Base-by-base conservation (phyloP, 23 tunicate species). In the Botrylloides violaceus region DNA sequence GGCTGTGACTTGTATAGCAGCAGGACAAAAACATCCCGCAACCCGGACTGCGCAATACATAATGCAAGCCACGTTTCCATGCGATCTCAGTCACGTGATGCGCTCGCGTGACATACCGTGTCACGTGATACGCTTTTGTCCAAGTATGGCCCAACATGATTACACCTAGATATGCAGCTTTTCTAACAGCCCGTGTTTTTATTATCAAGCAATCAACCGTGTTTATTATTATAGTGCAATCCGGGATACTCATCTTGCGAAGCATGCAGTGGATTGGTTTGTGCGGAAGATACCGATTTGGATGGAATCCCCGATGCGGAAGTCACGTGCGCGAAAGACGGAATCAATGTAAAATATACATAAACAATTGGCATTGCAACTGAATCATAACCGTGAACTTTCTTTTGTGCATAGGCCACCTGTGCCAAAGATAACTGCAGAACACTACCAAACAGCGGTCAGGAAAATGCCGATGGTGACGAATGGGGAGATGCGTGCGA, bases 401-500 rank as follows among this genome's bases (percentile, higher is more conserved):
- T 23, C 6, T 68, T 25, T 68, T 43, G 29, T 19, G 36, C 36
- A 26, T 57, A 84, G 87, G 49, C 71, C 36, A 76, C 73, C 3
- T 81, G 86, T 43, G 32, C 43, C 27, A 64, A 29, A 24, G 96
- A 88, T 61, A 88, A 88, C 60, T 88, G 96, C 61, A 56, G 34
- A 5, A 38, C 9, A 25, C 20, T 77, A 18, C 96, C 96, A 9
- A 88, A 88, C 59, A 82, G 88, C 71, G 96, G 96, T 12, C 96
- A 88, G 66, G 96, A 88, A 66, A 86, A 88, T 59, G 65, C 80
- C 23, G 96, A 88, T 22, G 48, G 55, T 5, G 96, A 88, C 61
- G 96, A 78, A 36, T 30, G 29, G 21, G 96, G 96, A 4, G 96
- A 88, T 49, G 84, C 77, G 58, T 88, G 96, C 55, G 96, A 88